Conservation (phyloP, 2,797 vertebrate genomes). For the Benthosema pterotum region DNA sequence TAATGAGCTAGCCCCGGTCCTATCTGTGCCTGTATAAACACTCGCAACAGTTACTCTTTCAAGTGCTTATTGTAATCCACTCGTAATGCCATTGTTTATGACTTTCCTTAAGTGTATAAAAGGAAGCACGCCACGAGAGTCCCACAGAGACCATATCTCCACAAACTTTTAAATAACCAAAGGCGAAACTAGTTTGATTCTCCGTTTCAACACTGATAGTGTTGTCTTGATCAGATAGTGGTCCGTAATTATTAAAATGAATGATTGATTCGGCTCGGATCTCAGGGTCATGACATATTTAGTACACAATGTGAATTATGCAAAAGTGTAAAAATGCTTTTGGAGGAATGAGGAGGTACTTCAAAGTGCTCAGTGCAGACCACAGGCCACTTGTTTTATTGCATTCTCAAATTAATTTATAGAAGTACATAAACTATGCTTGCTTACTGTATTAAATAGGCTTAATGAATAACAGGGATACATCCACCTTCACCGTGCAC, state of each 20-base stretch:
- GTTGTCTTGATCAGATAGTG: no score
- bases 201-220: neutral
- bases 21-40: constrained; percentile 32
- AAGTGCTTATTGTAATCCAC: neutral
- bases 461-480: neutral
- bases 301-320: neutral
- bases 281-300: neutral
- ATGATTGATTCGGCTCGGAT: neutral
- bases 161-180: constrained; percentile 4
- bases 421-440: neutral
- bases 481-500: neutral
- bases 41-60: constrained; percentile 15
- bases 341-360: neutral
- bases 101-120: constrained; percentile 7
- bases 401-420: neutral
- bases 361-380: neutral
- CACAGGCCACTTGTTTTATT: neutral
- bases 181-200: constrained; percentile 8
- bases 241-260: neutral
- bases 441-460: neutral
- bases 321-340: neutral
- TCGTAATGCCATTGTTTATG: constrained; percentile 32
- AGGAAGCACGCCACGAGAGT: neutral
- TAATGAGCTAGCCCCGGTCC: constrained; percentile 22
- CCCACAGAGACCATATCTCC: constrained; percentile 2